A percentile compares a stretch with the other conserved stretches of the same genome.
These are phyloP conservation scores for Dufourea novaeangliae DNA, from an alignment of 1,140 invertebrate genomes.

Conservation along the genomic window DNA sequence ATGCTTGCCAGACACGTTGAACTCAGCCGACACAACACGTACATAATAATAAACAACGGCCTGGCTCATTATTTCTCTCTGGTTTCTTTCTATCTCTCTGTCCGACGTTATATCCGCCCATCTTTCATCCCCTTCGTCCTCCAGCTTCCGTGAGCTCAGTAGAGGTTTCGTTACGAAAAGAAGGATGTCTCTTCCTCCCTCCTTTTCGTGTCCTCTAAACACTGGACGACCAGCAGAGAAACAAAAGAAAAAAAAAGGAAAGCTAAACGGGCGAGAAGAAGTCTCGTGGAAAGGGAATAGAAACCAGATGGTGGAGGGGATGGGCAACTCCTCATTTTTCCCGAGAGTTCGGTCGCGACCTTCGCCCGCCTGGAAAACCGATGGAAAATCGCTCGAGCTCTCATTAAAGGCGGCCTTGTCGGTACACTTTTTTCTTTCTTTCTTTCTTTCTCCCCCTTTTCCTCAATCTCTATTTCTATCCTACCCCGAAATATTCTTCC, in stretches of 20 bases:
- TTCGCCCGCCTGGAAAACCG: slow-evolving; percentile 60
- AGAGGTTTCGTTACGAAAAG: no score
- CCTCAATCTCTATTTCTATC: not conserved
- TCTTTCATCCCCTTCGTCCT: not conserved
- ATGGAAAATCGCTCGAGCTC: slow-evolving; percentile 68
- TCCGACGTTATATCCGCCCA: not conserved
- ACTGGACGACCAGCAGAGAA: no score
- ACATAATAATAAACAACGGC: slow-evolving; percentile 30
- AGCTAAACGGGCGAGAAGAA: not conserved
- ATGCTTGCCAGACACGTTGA: slow-evolving; percentile 48
- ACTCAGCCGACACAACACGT: slow-evolving; percentile 23
- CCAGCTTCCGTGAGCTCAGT: not conserved
- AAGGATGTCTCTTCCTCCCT: no score
- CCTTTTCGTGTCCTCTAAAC: no score
- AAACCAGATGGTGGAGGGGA: slow-evolving; percentile 33
- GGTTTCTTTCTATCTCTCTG: not conserved
- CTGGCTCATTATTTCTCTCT: slow-evolving; percentile 30
- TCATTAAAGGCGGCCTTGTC: slow-evolving; percentile 69
- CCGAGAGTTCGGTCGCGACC: slow-evolving; percentile 57
- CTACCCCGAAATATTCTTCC: not conserved
- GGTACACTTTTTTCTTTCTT: slow-evolving; percentile 23
- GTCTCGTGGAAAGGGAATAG: not conserved
- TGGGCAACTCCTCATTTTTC: slow-evolving; percentile 47
- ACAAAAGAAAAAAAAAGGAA: not conserved
- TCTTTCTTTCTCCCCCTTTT: not conserved